Base-by-base conservation (phyloP, 2,797 vertebrate species). In the Oryzias sinensis region DNA sequence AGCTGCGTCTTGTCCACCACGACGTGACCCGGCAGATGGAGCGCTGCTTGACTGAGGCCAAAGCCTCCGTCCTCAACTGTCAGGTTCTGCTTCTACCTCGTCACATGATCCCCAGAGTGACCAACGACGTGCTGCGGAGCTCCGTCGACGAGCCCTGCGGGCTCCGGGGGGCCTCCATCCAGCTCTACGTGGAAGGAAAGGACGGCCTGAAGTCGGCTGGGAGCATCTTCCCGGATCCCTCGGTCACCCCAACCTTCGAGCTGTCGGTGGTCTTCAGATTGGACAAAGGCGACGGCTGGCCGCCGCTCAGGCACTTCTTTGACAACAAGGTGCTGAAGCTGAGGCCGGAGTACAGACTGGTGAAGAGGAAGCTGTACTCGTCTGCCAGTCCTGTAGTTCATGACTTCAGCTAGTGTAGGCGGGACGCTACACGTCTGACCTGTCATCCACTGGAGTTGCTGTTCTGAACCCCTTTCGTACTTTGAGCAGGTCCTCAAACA, bases 321-420 rank as follows among this genome's bases (percentile, higher is more conserved):
- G 80, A 85, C 0, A 47, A 49, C 11, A 89, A 87, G 42, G 88
- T 85, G 29, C 44, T 93, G 62, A 89, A 88, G 67, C 83, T 93
- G 53, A 83, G 83, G 22, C 70, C 90, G 0, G 82, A 91, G 59
- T 93, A 92, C 72, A 70, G 85, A n/a, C 84, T 93, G 65, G 82
- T 93, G 48, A 93, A 93, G 82, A 86, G 82, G 76, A 93, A 93
- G 74, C 90, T 93, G 5, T 93, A 93, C 74, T 93, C 92, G 1
- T 91, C 92, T 0, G 91, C 87, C 33, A 90, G 80, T 43, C 90
- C 91, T 0, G 80, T 90, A 27, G 55, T 92, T 41, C 81, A 86
- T 5, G 82, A 92, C 1, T 92, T 84, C 67, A 72, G 63, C 62
- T 89, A 79, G 56, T 15, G 40, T 6, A 4, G 5, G 20, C 3